phyloP scores from a whole-genome alignment of 2,113 vertebrate genomes.

The Mesoclemmys tuberculata region DNA sequence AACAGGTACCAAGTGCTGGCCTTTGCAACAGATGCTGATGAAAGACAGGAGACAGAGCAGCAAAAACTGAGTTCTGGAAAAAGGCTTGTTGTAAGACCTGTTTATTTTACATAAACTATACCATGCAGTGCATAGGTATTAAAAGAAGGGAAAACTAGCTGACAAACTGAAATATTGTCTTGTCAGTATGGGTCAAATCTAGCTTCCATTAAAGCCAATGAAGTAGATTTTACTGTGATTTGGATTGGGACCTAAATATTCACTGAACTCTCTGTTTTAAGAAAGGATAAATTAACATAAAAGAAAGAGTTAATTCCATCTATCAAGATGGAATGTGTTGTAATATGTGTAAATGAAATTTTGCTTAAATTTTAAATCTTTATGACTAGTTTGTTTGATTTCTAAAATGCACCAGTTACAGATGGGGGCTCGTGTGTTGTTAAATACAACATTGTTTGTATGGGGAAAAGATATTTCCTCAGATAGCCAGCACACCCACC shows the following conservation, averaged over 20 bases:
- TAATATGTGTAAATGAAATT: neutral
- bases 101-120: constrained; percentile 19
- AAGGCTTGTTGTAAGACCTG: constrained; percentile 82
- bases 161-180: neutral
- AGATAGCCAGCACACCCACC: neutral
- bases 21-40: constrained; percentile 94
- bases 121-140: neutral
- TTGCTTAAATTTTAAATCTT: neutral
- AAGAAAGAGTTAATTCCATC: neutral
- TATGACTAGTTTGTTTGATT: neutral
- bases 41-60: constrained; percentile 85
- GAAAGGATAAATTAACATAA: neutral
- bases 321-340: neutral
- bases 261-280: neutral
- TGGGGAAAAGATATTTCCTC: neutral
- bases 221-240: neutral
- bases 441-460: neutral
- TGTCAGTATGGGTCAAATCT: constrained; percentile 16
- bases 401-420: neutral
- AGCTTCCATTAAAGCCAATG: neutral
- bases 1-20: constrained; percentile 94
- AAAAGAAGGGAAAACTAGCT: neutral
- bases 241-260: constrained; percentile 1
- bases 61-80: constrained; percentile 90
- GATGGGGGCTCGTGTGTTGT: neutral